A percentile compares a stretch with the other conserved stretches of the same genome.
phyloP scores from a whole-genome alignment of 2,797 vertebrate genomes.

The Ceyx erithaca region DNA sequence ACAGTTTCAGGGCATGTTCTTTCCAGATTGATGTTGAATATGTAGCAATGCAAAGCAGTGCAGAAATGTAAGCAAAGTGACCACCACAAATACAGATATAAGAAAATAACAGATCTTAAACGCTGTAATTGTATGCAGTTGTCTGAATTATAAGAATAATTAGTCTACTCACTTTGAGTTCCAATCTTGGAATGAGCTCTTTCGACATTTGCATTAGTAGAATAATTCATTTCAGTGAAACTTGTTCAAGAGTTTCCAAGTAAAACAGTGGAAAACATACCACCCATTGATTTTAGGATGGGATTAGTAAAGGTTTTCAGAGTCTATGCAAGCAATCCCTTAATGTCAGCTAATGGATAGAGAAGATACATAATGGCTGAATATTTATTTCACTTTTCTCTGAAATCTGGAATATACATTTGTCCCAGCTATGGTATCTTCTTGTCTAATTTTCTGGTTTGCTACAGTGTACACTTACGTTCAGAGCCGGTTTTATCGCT shows the following conservation, averaged over 20 bases:
- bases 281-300: neutral
- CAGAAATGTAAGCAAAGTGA: neutral
- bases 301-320: neutral
- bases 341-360: neutral
- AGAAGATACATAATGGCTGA: neutral
- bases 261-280: neutral
- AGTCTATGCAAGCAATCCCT: neutral
- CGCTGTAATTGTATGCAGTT: neutral
- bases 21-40: neutral
- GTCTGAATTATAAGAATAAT: neutral
- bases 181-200: neutral
- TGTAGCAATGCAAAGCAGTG: neutral
- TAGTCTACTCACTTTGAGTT: neutral
- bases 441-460: neutral
- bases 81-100: neutral
- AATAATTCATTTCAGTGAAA: neutral
- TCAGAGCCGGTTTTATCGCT: constrained; percentile 94
- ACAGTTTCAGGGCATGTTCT: neutral
- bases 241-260: neutral
- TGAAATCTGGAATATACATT: neutral
- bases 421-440: neutral
- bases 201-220: neutral
- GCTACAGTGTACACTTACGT: constrained; percentile 91
- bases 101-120: neutral
- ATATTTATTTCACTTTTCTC: neutral